Evolutionary conservation across 2,888 invertebrate genomes (phyloP).

Genomic region (Onthophagus sagittarius): DNA sequence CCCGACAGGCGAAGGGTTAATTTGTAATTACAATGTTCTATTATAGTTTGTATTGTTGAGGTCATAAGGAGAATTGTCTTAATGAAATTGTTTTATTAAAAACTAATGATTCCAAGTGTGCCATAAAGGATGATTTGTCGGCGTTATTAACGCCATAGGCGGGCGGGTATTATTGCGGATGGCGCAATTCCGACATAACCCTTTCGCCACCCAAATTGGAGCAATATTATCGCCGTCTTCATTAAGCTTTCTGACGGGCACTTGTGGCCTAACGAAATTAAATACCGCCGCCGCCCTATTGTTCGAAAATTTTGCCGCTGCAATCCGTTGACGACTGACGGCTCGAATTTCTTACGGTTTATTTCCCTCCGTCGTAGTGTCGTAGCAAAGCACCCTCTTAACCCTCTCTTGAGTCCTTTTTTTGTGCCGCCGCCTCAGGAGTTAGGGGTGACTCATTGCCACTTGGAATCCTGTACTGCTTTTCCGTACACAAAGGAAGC

Average conservation of each 20-base stretch:
- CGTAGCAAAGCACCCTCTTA: neutral
- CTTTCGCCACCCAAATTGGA: constrained; percentile 5
- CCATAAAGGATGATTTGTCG: constrained; percentile 11
- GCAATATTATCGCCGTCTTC: constrained; percentile 4
- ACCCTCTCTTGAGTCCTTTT: neutral
- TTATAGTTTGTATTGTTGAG: neutral
- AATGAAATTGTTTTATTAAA: neutral
- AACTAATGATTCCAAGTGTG: neutral
- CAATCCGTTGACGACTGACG: neutral
- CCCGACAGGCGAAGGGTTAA: too few relatives aligned
- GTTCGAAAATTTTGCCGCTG: neutral
- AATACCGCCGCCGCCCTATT: constrained; percentile 4
- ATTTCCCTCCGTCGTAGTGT: neutral
- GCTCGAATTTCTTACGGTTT: neutral
- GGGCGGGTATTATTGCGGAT: neutral
- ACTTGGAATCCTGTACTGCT: neutral
- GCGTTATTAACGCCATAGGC: neutral
- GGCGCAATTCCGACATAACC: constrained; percentile 7
- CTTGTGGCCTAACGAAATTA: constrained; percentile 10
- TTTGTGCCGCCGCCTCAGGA: neutral
- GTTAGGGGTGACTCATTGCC: neutral
- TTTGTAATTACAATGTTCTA: too few relatives aligned
- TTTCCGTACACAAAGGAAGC: neutral
- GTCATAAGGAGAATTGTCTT: neutral
- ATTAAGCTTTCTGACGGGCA: constrained; percentile 6